Base-by-base conservation (phyloP, 2,113 vertebrate species). In the Rhabdomys dilectus region DNA sequence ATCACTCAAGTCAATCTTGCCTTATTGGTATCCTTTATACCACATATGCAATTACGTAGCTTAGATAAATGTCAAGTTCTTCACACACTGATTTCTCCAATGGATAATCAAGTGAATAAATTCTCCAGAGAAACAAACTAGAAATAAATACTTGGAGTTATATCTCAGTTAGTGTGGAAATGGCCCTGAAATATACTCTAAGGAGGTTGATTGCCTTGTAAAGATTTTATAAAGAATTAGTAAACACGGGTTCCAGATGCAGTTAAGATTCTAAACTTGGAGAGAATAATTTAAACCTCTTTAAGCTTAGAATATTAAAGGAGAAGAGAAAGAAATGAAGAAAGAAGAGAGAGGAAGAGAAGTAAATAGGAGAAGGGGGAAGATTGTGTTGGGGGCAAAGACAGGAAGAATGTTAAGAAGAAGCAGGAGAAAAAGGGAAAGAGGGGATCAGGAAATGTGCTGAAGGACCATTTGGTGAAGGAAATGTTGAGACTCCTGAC, bases 1-100 rank as follows among this genome's bases (percentile, higher is more conserved):
- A 96, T 45, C n/a, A 86, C 36, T 93, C n/a, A 86, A 78, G 89
- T 96, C 70, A 91, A 70, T 95, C 89, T 97, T 95, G 29, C 31
- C 64, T 93, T 78, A 86, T 91, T 93, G 88, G 56, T 97, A 89
- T 91, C 51, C 64, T 96, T 91, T 93, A 86, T 86, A 51, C 53
- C 48, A 39, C 3, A 34, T 73, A 92, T 70, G 26, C 53, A 96
- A 77, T 94, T 89, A 94, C 6, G 60, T 6, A 82, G 31, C 72
- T 95, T 93, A 89, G 75, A 90, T 89, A 96, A 97, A 93, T 88
- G 39, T 89, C 76, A 91, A 39, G 58, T 89, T 96, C 42, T 72
- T 78, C 1, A 93, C 34, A 68, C 19, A 95, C 81, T 91, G 82
- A 21, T 93, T 93, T 53, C 89, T 90, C 53, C 66, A 73, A 1